phyloP scores from a whole-genome alignment of 2,113 vertebrate species.

The Panurus biarmicus region DNA sequence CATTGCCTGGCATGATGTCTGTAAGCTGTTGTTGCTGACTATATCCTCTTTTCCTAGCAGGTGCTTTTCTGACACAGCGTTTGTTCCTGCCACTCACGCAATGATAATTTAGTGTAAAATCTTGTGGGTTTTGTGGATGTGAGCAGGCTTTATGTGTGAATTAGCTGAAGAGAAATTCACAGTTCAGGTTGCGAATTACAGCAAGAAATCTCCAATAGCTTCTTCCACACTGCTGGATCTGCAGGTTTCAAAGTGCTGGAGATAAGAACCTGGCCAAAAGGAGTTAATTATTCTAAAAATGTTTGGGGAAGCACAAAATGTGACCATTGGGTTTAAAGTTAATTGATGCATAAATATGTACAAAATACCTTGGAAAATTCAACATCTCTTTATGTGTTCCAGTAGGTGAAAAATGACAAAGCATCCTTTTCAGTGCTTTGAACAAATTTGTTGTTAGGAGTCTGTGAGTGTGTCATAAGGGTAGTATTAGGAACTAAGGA shows the following conservation, averaged over 20 bases:
- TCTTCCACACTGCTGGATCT: neutral
- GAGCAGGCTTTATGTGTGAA: neutral
- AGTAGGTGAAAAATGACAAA: neutral
- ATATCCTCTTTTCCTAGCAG: neutral
- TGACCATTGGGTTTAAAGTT: neutral
- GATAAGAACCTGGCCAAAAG: neutral
- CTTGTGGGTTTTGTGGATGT: neutral
- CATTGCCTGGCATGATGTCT: neutral
- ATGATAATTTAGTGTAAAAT: neutral
- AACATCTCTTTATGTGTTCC: neutral
- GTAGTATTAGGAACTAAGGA: neutral
- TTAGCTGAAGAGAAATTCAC: neutral
- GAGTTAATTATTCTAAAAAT: neutral
- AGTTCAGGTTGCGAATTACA: neutral
- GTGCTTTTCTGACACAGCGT: neutral
- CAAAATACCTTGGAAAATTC: neutral
- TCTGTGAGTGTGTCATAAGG: neutral
- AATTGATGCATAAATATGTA: neutral
- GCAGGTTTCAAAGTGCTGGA: neutral
- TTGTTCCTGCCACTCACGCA: neutral
- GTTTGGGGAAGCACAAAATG: neutral
- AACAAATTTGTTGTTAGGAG: neutral
- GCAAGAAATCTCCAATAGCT: neutral
- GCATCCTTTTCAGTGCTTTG: neutral
- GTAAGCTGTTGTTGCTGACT: neutral